Percentiles rank a stretch among this genome's conserved stretches.
Conservation (phyloP, 2,888 invertebrate species). For the Chalcis sispes region DNA sequence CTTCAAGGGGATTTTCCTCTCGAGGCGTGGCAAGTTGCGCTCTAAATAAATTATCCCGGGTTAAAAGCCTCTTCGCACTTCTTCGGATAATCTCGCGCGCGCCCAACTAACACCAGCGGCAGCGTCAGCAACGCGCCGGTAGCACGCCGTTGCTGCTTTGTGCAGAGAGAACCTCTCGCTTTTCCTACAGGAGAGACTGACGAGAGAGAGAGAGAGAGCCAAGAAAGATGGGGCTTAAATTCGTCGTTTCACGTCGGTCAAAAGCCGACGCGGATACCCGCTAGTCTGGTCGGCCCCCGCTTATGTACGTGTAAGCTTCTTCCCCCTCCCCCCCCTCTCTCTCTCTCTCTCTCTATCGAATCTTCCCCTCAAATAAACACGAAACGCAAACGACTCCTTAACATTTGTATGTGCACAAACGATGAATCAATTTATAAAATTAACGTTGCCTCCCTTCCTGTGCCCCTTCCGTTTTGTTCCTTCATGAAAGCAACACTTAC, state of each 20-base stretch:
- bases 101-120: neutral
- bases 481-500: slow-evolving; percentile 6
- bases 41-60: slow-evolving; percentile 54
- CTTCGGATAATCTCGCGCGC: slow-evolving; percentile 63
- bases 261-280: slow-evolving; percentile 28
- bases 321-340: too few relatives aligned
- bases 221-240: slow-evolving; percentile 7
- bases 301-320: neutral
- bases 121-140: neutral
- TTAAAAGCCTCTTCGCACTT: slow-evolving; percentile 63
- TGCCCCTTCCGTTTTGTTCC: too few relatives aligned
- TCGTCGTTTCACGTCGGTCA: slow-evolving; percentile 47
- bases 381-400: slow-evolving; percentile 27
- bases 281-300: neutral
- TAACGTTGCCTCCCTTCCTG: too few relatives aligned
- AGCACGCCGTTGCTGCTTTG: slow-evolving; percentile 2
- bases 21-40: slow-evolving; percentile 38
- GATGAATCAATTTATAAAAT: slow-evolving; percentile 17
- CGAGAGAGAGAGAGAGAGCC: slow-evolving; percentile 26
- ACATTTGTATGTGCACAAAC: slow-evolving; percentile 18
- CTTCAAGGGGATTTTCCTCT: slow-evolving; percentile 48
- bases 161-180: neutral
- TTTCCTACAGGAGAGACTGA: neutral
- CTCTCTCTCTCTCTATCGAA: too few relatives aligned
- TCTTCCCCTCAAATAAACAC: too few relatives aligned